Base-by-base conservation (phyloP, 1,140 invertebrate genomes). In the Zaprionus davidi region DNA sequence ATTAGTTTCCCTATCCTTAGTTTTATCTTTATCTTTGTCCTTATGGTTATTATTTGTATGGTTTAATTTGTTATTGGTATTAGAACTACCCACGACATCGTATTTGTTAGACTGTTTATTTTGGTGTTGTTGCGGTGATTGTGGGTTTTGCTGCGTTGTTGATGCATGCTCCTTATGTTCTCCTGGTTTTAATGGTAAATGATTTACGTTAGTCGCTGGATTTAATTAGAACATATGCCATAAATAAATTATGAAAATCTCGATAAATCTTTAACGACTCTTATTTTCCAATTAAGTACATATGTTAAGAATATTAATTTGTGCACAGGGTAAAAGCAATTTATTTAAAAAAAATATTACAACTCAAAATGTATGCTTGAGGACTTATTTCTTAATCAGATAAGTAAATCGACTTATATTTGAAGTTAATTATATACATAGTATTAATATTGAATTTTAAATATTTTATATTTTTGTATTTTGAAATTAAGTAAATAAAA, bases 41-140 rank as follows among this genome's bases (percentile, higher is more conserved):
- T 82, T 85, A 86, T 86, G 70, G 65, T 70, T 85, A 86, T 76
- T 86, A 38, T 90, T 72, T 71, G 90, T 85, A 88, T 90, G 72
- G 79, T 85, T 88, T 76, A 88, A 72, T 81, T 90, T 90, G 74
- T 84, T 84, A 62, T 79, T 82, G 51, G 77, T 77, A 81, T 78
- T 85, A 77, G 69, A 85, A 85, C 72, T 88, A 71, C 85, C 85
- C 81, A 85, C 75, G 81, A 85, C 81, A 88, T 90, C 81, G 57
- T 76, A 73, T 79, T 75, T 83, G 55, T 77, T 81, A 84, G 64
- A 74, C 74, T 80, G 63, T 46, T 80, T 75, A 20, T 77, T 34
- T 59, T 76, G 71, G 3, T 79, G 63, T 36, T 64, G 65, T 22
- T 64, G 72, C 20, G 78, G 69, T 34, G 60, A 59, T 55, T 76